Evolutionary conservation across 2,113 vertebrate species (phyloP).

Genomic region (Anseranas semipalmata): DNA sequence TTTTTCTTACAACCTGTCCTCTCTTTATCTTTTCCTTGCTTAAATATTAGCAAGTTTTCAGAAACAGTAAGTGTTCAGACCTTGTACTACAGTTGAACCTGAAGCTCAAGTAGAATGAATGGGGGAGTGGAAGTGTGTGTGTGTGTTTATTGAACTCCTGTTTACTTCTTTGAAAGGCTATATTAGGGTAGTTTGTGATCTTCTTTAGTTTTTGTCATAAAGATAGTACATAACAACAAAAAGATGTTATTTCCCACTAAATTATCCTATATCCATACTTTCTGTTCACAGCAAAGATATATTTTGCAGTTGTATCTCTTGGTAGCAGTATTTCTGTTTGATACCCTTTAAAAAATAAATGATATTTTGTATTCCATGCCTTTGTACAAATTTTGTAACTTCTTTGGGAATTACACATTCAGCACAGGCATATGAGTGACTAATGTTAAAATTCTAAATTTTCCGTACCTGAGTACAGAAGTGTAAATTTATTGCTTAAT

Average conservation of each 20-base stretch:
- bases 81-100: not conserved
- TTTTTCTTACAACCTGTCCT: not conserved
- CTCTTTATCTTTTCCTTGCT: not conserved
- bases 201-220: not conserved
- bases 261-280: not conserved
- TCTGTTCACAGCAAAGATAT: not conserved
- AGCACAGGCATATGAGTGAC: not conserved
- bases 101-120: not conserved
- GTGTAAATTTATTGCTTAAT: not conserved
- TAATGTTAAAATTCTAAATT: not conserved
- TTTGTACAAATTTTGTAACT: not conserved
- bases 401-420: not conserved
- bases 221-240: not conserved
- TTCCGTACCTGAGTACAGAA: not conserved
- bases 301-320: not conserved
- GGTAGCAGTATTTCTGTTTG: not conserved
- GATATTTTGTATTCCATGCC: not conserved
- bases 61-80: not conserved
- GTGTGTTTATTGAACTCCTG: not conserved
- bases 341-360: not conserved
- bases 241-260: not conserved
- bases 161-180: not conserved
- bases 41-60: not conserved
- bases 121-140: not conserved
- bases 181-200: not conserved